phyloP scores from a whole-genome alignment of 2,797 vertebrate species.

The Takifugu ocellatus region DNA sequence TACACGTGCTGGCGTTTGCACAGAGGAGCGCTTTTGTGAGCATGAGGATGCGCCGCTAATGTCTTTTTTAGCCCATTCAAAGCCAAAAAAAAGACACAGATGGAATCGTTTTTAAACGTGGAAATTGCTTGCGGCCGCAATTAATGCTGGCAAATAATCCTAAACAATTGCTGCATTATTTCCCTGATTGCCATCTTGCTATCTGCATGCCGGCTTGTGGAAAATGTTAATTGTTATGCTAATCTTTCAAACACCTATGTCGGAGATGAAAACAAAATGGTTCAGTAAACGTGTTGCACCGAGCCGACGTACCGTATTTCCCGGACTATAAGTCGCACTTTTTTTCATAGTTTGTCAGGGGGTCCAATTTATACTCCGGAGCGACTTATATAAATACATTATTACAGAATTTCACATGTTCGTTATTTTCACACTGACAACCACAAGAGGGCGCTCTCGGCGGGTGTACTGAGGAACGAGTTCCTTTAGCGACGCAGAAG shows the following conservation, averaged over 20 bases:
- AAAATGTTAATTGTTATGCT: constrained; percentile 61
- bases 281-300: constrained; percentile 6
- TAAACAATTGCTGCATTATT: constrained; percentile 49
- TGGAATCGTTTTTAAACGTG: constrained; percentile 24
- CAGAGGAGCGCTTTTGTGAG: constrained; percentile 29
- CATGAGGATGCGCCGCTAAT: constrained; percentile 35
- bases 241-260: constrained; percentile 56
- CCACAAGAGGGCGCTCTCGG: no score
- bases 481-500: no score
- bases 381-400: no score
- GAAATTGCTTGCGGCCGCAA: constrained; percentile 55
- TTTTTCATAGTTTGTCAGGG: no score
- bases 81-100: constrained; percentile 38
- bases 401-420: no score
- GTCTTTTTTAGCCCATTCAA: constrained; percentile 25
- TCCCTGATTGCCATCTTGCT: constrained; percentile 57
- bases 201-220: constrained; percentile 20
- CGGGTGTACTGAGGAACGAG: no score
- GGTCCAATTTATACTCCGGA: no score
- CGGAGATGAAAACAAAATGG: constrained; percentile 38
- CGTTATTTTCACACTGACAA: no score
- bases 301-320: not conserved
- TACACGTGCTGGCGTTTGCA: constrained; percentile 16
- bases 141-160: constrained; percentile 58
- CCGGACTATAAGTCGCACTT: no score